These are phyloP conservation scores for Buphagus erythrorhynchus DNA, from an alignment of 2,797 vertebrate genomes.

Conservation along the genomic window DNA sequence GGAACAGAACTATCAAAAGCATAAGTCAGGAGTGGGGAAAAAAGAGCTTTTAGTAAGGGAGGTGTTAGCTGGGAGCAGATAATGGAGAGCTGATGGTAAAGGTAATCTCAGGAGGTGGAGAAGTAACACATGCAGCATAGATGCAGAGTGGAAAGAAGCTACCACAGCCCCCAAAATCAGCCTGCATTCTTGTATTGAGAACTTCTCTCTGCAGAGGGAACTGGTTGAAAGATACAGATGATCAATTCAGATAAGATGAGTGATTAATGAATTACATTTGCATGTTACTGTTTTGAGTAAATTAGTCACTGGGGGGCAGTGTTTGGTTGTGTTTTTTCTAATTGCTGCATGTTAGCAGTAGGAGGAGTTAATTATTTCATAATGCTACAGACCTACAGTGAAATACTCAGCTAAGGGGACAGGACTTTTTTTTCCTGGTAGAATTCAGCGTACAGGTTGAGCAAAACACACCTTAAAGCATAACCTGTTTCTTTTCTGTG, in stretches of 20 bases:
- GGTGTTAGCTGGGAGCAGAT: neutral
- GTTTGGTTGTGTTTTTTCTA: neutral
- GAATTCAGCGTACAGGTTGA: neutral
- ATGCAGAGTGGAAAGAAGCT: neutral
- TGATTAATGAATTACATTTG: neutral
- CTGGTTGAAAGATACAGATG: neutral
- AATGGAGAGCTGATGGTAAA: neutral
- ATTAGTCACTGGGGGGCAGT: constrained; percentile 25
- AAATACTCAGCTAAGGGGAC: neutral
- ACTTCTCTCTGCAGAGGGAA: neutral
- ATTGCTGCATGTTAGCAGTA: neutral
- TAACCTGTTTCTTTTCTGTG: neutral
- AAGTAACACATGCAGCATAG: neutral
- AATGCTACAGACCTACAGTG: neutral
- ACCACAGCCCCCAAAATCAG: neutral
- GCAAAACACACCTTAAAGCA: neutral
- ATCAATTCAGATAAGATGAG: neutral
- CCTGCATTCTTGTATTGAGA: neutral
- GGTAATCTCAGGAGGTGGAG: neutral
- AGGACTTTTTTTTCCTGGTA: neutral
- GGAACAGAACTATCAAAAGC: neutral
- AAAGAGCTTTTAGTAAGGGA: neutral
- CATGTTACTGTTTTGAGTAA: neutral
- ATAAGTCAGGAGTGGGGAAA: neutral
- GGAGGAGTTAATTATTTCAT: neutral